Evolutionary conservation across 2,797 vertebrate genomes (phyloP).

Genomic region (Lithobates pipiens): DNA sequence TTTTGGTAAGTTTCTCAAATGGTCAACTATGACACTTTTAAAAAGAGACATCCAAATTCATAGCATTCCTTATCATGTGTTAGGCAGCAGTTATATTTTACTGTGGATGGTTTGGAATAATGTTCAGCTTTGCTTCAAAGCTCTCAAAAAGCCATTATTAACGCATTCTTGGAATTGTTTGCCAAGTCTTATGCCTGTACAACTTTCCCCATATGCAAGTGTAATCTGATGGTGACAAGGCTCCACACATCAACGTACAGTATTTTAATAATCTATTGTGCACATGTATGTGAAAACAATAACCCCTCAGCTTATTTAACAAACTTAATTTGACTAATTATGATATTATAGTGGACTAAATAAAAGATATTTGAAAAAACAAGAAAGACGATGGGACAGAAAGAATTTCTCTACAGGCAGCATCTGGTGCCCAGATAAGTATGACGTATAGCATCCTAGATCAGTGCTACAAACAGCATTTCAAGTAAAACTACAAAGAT

Average conservation of each 20-base stretch:
- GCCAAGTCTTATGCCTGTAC: conserved; percentile 22
- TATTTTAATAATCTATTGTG: neutral
- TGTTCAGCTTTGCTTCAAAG: conserved; percentile 30
- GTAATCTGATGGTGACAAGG: neutral
- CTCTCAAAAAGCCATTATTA: conserved; percentile 49
- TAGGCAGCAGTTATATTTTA: conserved; percentile 14
- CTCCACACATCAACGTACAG: neutral
- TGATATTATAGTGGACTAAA: neutral
- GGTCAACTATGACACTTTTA: neutral
- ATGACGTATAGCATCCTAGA: conserved; percentile 22
- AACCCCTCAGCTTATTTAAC: neutral
- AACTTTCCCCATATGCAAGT: neutral
- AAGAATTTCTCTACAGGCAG: conserved; percentile 53
- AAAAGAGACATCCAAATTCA: conserved; percentile 11
- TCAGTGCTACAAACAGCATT: conserved; percentile 26
- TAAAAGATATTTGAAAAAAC: neutral
- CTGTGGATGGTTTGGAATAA: conserved; percentile 12
- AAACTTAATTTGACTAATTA: neutral
- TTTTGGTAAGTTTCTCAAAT: neutral
- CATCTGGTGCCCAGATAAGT: conserved; percentile 61
- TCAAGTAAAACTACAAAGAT: conserved; percentile 9
- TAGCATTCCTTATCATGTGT: conserved; percentile 34
- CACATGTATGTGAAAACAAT: neutral
- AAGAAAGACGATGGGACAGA: conserved; percentile 47
- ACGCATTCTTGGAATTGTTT: conserved; percentile 50